A percentile compares a stretch with the other conserved stretches of the same genome.
phyloP scores from a whole-genome alignment of 2,113 vertebrate genomes.

The Zosterops pallidus region DNA sequence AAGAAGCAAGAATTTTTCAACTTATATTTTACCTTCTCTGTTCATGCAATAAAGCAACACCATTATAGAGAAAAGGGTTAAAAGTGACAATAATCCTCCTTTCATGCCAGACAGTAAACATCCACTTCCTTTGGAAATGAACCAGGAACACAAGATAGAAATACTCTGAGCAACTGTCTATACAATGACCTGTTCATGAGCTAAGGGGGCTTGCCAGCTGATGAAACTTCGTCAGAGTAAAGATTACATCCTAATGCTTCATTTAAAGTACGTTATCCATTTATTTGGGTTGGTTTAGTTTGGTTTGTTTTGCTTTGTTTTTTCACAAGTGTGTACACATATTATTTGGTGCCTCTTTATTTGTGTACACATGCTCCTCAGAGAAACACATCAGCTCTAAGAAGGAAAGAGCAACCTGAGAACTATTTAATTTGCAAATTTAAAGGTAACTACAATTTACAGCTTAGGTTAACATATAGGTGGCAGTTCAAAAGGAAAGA shows the following conservation, averaged over 20 bases:
- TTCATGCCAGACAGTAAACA: neutral
- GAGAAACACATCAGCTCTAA: neutral
- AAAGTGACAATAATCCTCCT: neutral
- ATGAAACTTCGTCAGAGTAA: neutral
- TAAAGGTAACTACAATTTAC: neutral
- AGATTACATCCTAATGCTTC: neutral
- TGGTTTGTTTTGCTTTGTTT: neutral
- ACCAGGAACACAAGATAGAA: neutral
- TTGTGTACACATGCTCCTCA: neutral
- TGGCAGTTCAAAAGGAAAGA: neutral
- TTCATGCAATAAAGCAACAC: neutral
- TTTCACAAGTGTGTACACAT: neutral
- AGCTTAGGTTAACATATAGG: neutral
- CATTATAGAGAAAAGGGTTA: neutral
- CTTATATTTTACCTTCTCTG: neutral
- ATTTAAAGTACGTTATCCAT: neutral
- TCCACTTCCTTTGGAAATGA: neutral
- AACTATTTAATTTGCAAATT: neutral
- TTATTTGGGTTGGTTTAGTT: neutral
- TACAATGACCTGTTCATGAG: neutral
- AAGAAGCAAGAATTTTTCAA: neutral
- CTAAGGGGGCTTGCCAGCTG: neutral
- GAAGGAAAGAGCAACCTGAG: neutral
- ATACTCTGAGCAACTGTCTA: neutral
- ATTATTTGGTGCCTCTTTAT: neutral